Base-by-base conservation (phyloP, 2,113 vertebrate genomes). In the Papio anubis region DNA sequence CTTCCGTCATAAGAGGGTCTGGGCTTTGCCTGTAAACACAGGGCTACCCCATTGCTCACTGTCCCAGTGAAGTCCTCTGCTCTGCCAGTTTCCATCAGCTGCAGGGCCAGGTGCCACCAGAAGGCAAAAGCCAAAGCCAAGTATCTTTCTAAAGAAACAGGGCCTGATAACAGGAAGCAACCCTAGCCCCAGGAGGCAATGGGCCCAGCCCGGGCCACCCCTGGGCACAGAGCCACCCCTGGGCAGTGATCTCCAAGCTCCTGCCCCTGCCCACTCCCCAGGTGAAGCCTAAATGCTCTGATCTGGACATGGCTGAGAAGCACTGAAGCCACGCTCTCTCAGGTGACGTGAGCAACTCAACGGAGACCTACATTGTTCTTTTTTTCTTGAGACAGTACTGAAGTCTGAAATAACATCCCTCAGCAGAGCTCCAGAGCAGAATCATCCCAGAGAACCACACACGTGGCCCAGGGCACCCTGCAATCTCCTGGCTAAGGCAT, bases 341-440 rank as follows among this genome's bases (percentile, higher is more conserved):
- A 0, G 55, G 38, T 38, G 75, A 64, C 7, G 5, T 5, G 21
- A 20, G 11, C 64, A 8, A 23, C 12, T 17, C 5, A 3, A 80
- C 6, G n/a, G 76, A 79, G 61, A 64, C 21, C 43, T 66, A 8
- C 30, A 30, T 0, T 13, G 38, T 27, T 48, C 64, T 38, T 66
- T 40, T 48, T 30, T 64, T 73, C 66, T 40, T 55, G 21, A 64
- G 75, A 50, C 1, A 3, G 82, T 30, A 16, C 0, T 38, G 10
- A 81, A 0, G 18, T 5, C 32, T 38, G 52, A 86, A 90, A 61
- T 5, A 6, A 20, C 2, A 0, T 20, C 23, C 27, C 70, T 55
- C 35, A 23, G 30, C 43, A 25, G 8, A 73, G 35, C 48, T 88
- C 14, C 70, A 16, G 23, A 5, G 43, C 32, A 30, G 72, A 55